A percentile compares a stretch with the other conserved stretches of the same genome.
Evolutionary conservation across 2,797 vertebrate genomes (phyloP).

Genomic region (Arctocebus calabarensis): DNA sequence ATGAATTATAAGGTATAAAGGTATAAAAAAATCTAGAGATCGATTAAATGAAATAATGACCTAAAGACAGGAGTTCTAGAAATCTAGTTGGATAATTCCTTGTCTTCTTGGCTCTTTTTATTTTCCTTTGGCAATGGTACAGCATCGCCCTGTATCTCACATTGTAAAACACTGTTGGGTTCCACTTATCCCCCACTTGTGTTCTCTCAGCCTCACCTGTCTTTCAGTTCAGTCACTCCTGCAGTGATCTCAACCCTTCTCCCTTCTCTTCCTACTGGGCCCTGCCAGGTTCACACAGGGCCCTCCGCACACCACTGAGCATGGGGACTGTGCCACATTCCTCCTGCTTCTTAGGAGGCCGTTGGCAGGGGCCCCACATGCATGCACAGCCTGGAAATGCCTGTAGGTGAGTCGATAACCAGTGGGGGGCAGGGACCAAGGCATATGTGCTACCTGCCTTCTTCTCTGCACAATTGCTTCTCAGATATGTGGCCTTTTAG

Average conservation of each 20-base stretch:
- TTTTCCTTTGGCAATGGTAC: neutral
- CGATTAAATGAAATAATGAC: neutral
- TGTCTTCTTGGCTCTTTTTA: neutral
- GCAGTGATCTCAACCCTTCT: neutral
- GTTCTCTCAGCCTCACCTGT: neutral
- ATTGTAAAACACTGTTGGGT: neutral
- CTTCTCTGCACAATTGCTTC: neutral
- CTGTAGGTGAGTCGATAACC: neutral
- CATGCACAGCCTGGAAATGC: neutral
- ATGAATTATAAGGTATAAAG: neutral
- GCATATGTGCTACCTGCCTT: neutral
- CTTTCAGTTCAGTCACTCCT: neutral
- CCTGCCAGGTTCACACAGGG: neutral
- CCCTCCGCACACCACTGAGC: neutral
- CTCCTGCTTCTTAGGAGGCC: neutral
- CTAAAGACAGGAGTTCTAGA: neutral
- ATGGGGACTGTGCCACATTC: neutral
- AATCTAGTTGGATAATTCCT: neutral
- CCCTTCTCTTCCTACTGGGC: neutral
- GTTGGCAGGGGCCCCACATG: no score
- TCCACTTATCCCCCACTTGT: neutral
- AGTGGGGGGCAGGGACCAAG: neutral
- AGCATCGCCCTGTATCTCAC: neutral
- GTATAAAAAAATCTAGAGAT: constrained; percentile 32
- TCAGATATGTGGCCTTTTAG: neutral